These are phyloP conservation scores for human (Homo sapiens) DNA, from an alignment of 2,113 vertebrate species.

Conservation along the genomic window DNA sequence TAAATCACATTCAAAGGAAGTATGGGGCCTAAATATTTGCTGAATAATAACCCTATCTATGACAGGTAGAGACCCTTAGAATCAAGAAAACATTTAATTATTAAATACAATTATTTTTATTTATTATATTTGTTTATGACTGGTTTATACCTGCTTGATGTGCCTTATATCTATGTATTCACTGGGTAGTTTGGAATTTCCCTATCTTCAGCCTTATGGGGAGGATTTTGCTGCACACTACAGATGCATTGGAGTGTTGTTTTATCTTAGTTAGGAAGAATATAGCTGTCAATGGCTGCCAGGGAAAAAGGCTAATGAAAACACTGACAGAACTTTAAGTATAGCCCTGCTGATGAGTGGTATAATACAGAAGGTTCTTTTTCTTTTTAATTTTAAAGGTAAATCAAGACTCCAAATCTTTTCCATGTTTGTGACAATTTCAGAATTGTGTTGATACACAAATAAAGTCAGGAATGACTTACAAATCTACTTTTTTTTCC, in stretches of 20 bases:
- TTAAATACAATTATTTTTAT: neutral
- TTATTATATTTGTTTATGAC: neutral
- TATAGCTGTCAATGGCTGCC: slow-evolving; percentile 64
- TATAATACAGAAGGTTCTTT: slow-evolving; percentile 76
- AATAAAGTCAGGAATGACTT: neutral
- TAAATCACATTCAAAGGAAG: neutral
- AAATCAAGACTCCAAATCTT: slow-evolving; percentile 77
- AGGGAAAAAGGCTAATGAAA: slow-evolving; percentile 78
- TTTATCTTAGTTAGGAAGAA: slow-evolving; percentile 78
- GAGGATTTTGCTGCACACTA: neutral
- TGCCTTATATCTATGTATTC: neutral
- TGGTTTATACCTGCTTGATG: neutral
- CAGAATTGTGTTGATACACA: slow-evolving; percentile 54
- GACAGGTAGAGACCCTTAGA: neutral
- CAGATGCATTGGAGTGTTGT: slow-evolving; percentile 59
- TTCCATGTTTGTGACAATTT: slow-evolving; percentile 74
- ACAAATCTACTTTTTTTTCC: neutral
- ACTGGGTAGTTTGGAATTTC: slow-evolving; percentile 3
- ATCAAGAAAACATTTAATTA: neutral
- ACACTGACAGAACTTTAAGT: slow-evolving; percentile 80
- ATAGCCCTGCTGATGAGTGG: slow-evolving; percentile 74
- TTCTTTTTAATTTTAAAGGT: slow-evolving; percentile 80
- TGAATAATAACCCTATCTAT: neutral
- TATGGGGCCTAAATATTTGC: neutral
- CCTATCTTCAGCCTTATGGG: slow-evolving; percentile 59